Conservation (phyloP, 1,140 invertebrate genomes). For the Semibalanus balanoides region DNA sequence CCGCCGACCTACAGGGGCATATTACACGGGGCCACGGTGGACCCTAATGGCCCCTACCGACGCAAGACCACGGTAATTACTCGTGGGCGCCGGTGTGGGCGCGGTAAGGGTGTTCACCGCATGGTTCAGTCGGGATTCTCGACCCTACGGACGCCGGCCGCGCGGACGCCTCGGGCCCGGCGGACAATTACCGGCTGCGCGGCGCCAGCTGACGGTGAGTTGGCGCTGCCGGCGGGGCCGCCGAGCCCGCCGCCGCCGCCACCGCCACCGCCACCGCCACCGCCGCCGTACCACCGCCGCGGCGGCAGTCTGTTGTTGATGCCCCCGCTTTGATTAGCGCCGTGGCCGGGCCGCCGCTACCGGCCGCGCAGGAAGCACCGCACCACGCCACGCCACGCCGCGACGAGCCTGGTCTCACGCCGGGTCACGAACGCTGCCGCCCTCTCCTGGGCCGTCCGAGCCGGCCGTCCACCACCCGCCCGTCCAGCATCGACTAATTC, state of each 20-base stretch:
- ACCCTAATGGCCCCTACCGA: not conserved
- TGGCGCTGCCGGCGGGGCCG: too few relatives aligned
- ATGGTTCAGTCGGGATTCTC: not conserved
- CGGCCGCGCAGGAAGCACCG: not conserved
- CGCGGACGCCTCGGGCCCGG: too few relatives aligned
- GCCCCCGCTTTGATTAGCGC: not conserved
- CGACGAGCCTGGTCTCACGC: too few relatives aligned
- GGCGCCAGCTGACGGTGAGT: not conserved
- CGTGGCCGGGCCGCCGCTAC: not conserved
- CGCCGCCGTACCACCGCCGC: too few relatives aligned
- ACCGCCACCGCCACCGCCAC: too few relatives aligned
- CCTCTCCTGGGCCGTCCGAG: too few relatives aligned
- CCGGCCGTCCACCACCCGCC: too few relatives aligned
- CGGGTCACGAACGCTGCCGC: not conserved
- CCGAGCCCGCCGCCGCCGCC: too few relatives aligned
- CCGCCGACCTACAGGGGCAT: not conserved
- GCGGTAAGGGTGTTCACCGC: not conserved
- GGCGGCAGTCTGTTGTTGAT: not conserved
- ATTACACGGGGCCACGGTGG: not conserved
- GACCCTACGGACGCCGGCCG: not conserved
- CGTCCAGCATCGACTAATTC: too few relatives aligned
- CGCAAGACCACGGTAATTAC: not conserved
- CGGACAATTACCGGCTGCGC: not conserved
- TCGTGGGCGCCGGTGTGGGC: not conserved
- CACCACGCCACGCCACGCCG: too few relatives aligned